A percentile compares a stretch with the other conserved stretches of the same genome.
phyloP scores from a whole-genome alignment of 2,888 invertebrate species.

The Apodemia mormo region DNA sequence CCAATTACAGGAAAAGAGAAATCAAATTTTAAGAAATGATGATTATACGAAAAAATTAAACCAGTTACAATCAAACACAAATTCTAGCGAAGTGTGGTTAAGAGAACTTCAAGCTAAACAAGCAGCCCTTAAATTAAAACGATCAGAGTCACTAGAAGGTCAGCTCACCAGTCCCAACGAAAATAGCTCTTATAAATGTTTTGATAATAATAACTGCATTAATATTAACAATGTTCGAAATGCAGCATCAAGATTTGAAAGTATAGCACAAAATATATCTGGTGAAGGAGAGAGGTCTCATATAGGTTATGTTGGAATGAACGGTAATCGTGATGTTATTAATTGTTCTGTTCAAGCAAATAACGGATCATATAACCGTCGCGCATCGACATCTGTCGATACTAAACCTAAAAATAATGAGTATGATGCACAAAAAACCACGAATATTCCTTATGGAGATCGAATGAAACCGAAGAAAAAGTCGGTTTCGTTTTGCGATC shows the following conservation, averaged over 20 bases:
- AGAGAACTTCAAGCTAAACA: slow-evolving; percentile 91
- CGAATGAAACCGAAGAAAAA: slow-evolving; percentile 90
- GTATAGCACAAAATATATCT: slow-evolving; percentile 48
- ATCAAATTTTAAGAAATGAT: slow-evolving; percentile 80
- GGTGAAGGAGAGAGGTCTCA: slow-evolving; percentile 64
- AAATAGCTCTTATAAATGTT: slow-evolving; percentile 42
- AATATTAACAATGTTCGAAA: slow-evolving; percentile 84
- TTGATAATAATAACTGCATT: slow-evolving; percentile 36
- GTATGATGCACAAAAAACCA: slow-evolving; percentile 57
- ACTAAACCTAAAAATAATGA: slow-evolving; percentile 71
- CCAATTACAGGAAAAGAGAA: slow-evolving; percentile 84
- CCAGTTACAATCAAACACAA: slow-evolving; percentile 55
- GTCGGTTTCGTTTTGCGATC: slow-evolving; percentile 96
- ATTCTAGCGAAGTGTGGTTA: slow-evolving; percentile 84
- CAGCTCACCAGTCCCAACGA: slow-evolving; percentile 60
- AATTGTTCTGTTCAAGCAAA: slow-evolving; percentile 69
- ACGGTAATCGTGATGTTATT: slow-evolving; percentile 71
- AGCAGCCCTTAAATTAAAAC: slow-evolving; percentile 74
- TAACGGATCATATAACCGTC: slow-evolving; percentile 57
- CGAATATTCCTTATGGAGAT: slow-evolving; percentile 66
- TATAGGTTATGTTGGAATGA: slow-evolving; percentile 67
- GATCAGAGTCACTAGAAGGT: slow-evolving; percentile 63
- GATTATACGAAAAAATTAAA: slow-evolving; percentile 54
- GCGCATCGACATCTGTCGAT: slow-evolving; percentile 65
- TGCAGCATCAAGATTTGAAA: slow-evolving; percentile 91